Evolutionary conservation across 2,888 invertebrate species (phyloP).

Genomic region (Carcina quercana): DNA sequence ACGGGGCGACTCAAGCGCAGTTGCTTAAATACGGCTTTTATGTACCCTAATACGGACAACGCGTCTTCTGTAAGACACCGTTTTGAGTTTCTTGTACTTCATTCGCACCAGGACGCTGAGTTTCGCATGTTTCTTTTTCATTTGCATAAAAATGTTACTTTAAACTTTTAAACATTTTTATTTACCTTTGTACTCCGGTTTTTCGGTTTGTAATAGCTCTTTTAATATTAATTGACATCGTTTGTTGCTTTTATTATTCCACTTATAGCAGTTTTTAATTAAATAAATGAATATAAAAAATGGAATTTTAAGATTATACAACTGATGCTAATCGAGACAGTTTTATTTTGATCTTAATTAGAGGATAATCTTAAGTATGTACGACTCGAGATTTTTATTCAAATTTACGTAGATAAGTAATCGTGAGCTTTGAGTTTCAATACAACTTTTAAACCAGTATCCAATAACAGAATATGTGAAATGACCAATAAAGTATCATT

Average conservation of each 20-base stretch:
- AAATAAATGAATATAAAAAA: too few relatives aligned
- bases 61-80: conserved; percentile 24
- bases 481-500: conserved; percentile 39
- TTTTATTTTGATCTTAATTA: too few relatives aligned
- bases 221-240: too few relatives aligned
- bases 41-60: conserved; percentile 43
- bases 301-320: too few relatives aligned
- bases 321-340: too few relatives aligned
- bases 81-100: conserved; percentile 20
- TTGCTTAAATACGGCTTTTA: conserved; percentile 62
- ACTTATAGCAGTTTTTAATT: too few relatives aligned
- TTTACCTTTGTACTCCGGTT: background rate
- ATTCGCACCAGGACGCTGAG: conserved; percentile 13
- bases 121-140: conserved; percentile 24
- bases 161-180: background rate
- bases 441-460: conserved; percentile 25
- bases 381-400: too few relatives aligned
- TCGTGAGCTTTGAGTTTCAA: conserved; percentile 27
- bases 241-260: too few relatives aligned
- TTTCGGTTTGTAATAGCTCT: background rate
- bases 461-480: conserved; percentile 29
- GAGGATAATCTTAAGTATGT: too few relatives aligned
- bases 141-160: too few relatives aligned
- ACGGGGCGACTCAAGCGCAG: conserved; percentile 43
- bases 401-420: conserved; percentile 6